These are phyloP conservation scores for Gibbula magus DNA, from an alignment of 2,888 invertebrate species.

Conservation along the genomic window DNA sequence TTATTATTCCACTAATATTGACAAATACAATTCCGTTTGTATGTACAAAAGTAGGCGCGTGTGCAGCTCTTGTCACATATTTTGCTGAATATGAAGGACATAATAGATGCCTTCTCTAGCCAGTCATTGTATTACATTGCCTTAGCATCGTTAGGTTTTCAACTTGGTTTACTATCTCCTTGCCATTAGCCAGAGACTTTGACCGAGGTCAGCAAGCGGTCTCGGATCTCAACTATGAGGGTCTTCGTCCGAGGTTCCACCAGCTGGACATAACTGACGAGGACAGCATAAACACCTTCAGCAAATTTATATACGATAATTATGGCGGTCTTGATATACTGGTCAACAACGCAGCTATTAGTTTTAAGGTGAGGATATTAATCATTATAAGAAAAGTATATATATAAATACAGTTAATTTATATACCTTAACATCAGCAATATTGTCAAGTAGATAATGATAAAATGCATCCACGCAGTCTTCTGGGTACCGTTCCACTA, in stretches of 20 bases:
- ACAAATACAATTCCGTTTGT: too few species aligned
- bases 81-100: too few species aligned
- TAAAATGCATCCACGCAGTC: too few species aligned
- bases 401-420: neutral
- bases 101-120: too few species aligned
- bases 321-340: conserved; percentile 64
- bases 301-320: conserved; percentile 43
- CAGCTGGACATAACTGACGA: conserved; percentile 82
- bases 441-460: too few species aligned
- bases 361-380: conserved; percentile 51
- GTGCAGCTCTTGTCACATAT: too few species aligned
- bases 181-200: conserved; percentile 50
- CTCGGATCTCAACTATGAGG: conserved; percentile 60
- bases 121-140: too few species aligned
- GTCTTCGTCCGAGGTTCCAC: conserved; percentile 79
- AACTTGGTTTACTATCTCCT: neutral
- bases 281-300: conserved; percentile 46
- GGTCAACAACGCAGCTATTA: conserved; percentile 68
- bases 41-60: too few species aligned
- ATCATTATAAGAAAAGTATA: neutral
- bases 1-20: too few species aligned
- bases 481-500: too few species aligned
- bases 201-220: conserved; percentile 53
- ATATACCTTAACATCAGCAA: too few species aligned
- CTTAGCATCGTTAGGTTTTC: too few species aligned